Base-by-base conservation (phyloP, 1,140 invertebrate species). In the Orussus abietinus region DNA sequence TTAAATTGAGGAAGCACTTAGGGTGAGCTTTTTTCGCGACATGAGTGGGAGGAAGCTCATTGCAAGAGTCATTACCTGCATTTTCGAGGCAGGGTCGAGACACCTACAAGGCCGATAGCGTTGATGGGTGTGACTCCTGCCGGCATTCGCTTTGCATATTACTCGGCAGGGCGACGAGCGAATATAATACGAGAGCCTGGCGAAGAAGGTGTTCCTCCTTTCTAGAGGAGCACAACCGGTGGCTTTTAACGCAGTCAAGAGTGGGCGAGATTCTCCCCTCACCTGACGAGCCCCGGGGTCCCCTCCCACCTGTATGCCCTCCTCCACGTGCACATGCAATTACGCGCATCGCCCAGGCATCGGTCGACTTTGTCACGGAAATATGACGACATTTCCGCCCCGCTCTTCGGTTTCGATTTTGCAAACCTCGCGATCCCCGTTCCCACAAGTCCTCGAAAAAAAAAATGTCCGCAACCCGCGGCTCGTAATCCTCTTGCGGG, bases 121-220 rank as follows among this genome's bases (percentile, higher is more conserved):
- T 41, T 40, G 52, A 57, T 57, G 55, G 56, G 56, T 57, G 56
- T 57, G 56, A 59, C 56, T 54, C 17, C 28, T 36, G 42, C 52
- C 48, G 56, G 56, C 44, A 59, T 59, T 57, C 49, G 55, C 44
- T 42, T 43, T 52, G 55, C 51, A 57, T 48, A 51, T 57, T 51
- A 42, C 42, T 44, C 38, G 29, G 38, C 26, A 46, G 20, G 26
- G 43, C 31, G 32, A 50, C 40, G 36, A 25, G 20, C n/a, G n/a
- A n/a, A n/a, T 34, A 25, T 38, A 52, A 55, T 45, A 57, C 41
- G 38, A 47, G 50, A 42, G 28, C 18, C 45, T 45, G 37, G 36
- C 28, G 45, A 38, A 32, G 45, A 47, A 55, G 45, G 35, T 39
- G 42, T 18, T 36, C n/a, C n/a, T n/a, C n/a, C 42, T 57, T 35